These are phyloP conservation scores for Scomber scombrus DNA, from an alignment of 2,113 vertebrate species.

Conservation along the genomic window DNA sequence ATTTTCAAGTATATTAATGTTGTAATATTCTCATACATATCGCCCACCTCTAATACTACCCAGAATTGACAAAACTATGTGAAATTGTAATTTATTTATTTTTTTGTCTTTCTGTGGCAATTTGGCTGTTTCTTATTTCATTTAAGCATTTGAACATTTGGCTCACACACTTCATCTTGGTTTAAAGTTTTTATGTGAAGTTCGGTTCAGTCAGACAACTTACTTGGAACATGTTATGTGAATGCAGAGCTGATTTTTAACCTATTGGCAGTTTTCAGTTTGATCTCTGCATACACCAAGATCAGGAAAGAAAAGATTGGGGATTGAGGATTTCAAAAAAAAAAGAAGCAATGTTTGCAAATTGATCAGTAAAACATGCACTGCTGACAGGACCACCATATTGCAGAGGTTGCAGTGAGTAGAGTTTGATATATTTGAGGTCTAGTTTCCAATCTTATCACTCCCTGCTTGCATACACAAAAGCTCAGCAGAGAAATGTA, in stretches of 20 bases:
- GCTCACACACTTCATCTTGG: conserved; percentile 2
- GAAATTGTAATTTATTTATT: background rate
- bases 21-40: background rate
- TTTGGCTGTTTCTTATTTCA: conserved; percentile 18
- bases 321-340: background rate
- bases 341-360: too few species aligned
- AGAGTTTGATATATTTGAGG: background rate
- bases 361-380: background rate
- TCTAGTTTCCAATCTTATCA: background rate
- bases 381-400: background rate
- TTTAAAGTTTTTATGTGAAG: background rate
- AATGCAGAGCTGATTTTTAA: background rate
- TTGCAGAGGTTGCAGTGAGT: background rate
- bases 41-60: background rate
- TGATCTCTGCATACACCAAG: background rate
- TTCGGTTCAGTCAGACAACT: conserved; percentile 38
- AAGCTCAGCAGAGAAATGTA: background rate
- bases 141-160: conserved; percentile 4
- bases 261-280: background rate
- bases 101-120: conserved; percentile 10
- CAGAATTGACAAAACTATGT: background rate
- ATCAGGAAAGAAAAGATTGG: background rate
- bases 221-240: background rate
- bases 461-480: background rate
- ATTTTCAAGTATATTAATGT: too few species aligned